Evolutionary conservation across 2,888 invertebrate species (phyloP).

Genomic region (Drymonia ruficornis): DNA sequence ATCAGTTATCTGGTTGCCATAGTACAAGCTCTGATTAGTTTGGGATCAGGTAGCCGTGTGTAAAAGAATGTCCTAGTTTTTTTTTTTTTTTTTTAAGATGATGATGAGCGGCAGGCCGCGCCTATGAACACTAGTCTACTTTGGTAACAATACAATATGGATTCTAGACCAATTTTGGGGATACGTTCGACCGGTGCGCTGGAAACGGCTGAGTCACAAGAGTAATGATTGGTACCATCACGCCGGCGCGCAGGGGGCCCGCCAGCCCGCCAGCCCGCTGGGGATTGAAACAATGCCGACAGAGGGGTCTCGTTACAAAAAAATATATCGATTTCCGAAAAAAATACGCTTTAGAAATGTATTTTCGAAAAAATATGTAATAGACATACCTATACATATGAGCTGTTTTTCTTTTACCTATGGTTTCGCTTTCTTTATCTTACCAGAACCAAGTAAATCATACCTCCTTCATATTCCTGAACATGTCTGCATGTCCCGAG

Average conservation of each 20-base stretch:
- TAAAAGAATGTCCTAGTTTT: too few species aligned
- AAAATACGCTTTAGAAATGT: background rate
- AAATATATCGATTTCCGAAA: conserved; percentile 1
- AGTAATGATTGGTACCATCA: conserved; percentile 46
- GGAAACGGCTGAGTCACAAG: conserved; percentile 52
- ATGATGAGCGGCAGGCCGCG: too few species aligned
- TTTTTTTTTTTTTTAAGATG: too few species aligned
- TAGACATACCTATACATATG: background rate
- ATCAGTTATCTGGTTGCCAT: too few species aligned
- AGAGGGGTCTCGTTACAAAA: conserved; percentile 18
- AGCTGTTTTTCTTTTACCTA: too few species aligned
- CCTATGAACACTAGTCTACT: too few species aligned
- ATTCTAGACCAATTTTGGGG: conserved; percentile 9
- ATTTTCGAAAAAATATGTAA: background rate
- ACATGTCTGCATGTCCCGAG: too few species aligned
- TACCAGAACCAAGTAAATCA: too few species aligned
- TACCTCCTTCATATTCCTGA: too few species aligned
- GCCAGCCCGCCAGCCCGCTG: conserved; percentile 21
- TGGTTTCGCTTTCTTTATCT: too few species aligned
- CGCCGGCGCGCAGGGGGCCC: conserved; percentile 20
- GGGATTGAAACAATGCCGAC: conserved; percentile 33
- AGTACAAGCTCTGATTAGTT: too few species aligned
- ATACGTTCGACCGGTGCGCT: background rate
- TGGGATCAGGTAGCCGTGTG: too few species aligned
- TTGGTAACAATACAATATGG: background rate